Percentiles rank a stretch among this genome's conserved stretches.
Evolutionary conservation across 1,140 invertebrate genomes (phyloP).

Genomic region (Bradynema listronoti): DNA sequence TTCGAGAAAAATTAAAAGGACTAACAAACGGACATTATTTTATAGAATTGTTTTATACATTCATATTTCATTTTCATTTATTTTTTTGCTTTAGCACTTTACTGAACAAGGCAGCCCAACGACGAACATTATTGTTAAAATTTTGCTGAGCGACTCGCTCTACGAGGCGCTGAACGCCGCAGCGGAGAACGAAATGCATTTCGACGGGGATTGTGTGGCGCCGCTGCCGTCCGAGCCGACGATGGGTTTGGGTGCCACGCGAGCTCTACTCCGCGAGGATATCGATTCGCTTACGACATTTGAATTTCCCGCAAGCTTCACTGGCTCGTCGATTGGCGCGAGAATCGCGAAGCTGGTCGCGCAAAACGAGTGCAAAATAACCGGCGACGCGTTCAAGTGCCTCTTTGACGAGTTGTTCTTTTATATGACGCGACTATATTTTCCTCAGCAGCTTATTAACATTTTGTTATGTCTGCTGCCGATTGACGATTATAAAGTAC

Average conservation of each 20-base stretch:
- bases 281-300: neutral
- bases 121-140: slow-evolving; percentile 9
- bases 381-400: neutral
- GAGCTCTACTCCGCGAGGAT: no score
- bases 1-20: no score
- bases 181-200: no score
- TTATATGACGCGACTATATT: slow-evolving; percentile 19
- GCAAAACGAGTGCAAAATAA: neutral
- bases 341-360: neutral
- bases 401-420: slow-evolving; percentile 21
- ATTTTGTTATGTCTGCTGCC: slow-evolving; percentile 17
- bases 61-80: neutral
- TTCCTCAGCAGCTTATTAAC: slow-evolving; percentile 25
- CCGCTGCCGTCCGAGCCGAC: neutral
- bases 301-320: neutral
- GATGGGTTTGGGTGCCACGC: no score
- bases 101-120: slow-evolving; percentile 10
- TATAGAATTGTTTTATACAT: no score
- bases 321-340: no score
- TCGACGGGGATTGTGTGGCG: neutral
- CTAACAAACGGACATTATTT: no score
- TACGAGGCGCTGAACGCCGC: neutral
- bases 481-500: slow-evolving; percentile 19
- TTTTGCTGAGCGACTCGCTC: slow-evolving; percentile 12
- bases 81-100: slow-evolving; percentile 12